Base-by-base conservation (phyloP, 2,888 invertebrate genomes). In the Apotomis turbidana region DNA sequence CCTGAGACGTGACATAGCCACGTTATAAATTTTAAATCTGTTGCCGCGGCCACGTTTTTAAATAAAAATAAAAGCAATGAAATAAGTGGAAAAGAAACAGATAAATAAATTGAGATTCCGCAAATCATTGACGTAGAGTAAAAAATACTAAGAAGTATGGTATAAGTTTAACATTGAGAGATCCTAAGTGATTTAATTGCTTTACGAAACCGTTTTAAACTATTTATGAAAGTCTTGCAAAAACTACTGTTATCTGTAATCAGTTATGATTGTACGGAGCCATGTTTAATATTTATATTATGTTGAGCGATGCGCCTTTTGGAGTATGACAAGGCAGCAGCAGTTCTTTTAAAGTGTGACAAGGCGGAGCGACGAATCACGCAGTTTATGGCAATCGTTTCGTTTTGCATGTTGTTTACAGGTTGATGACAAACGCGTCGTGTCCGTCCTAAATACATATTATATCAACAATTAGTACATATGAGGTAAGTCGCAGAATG, bases 21-120 rank as follows among this genome's bases (percentile, higher is more conserved):
- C 87, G 84, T 88, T 89, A 90, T 90, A 91, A 87, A 89, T 90
- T 88, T 90, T 84, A 87, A 88, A 90, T 89, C 88, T 87, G 81
- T 85, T 84, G 82, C 80, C 81, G 82, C 80, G 78, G 81, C 81
- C 81, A 78, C 79, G 75, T 81, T 83, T 79, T 79, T 81, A 84
- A 85, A 83, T 80, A 85, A 82, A 87, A 82, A 80, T 80, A 82
- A 83, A 81, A 79, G 76, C 75, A 71, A 79, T 74, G 75, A 74
- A 75, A 77, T 76, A 74, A 74, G 76, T 76, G 75, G 77, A 76
- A 78, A 77, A 75, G 77, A 74, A 77, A 75, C 76, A 76, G 74
- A 77, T 75, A 76, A 76, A 76, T 76, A 78, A 77, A 74, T 54
- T 59, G 61, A 67, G 69, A 62, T 62, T 69, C 73, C 57, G 60